These are phyloP conservation scores for Platysternon megacephalum DNA, from an alignment of 2,113 vertebrate genomes.

Conservation along the genomic window DNA sequence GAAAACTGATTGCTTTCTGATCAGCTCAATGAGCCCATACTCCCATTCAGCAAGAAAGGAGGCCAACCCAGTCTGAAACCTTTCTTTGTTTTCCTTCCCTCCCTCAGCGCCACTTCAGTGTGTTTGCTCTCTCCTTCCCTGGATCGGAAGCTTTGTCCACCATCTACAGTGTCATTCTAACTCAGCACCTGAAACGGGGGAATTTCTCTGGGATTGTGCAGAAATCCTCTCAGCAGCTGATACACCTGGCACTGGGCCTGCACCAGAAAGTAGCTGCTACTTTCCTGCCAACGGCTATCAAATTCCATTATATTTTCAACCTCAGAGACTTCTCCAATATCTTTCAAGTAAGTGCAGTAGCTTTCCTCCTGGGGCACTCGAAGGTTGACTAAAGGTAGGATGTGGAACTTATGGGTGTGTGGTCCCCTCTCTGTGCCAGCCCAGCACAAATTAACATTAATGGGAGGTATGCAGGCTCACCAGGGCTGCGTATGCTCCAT, in stretches of 20 bases:
- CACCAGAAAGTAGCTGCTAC: conserved; percentile 85
- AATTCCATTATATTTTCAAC: conserved; percentile 98
- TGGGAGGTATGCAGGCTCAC: background rate
- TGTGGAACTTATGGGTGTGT: background rate
- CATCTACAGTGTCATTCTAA: conserved; percentile 92
- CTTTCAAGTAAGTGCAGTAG: conserved; percentile 87
- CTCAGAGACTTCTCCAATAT: conserved; percentile 95
- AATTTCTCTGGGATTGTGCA: conserved; percentile 82
- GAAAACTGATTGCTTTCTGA: background rate
- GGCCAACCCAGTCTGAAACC: background rate
- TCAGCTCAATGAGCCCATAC: background rate
- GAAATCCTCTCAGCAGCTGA: conserved; percentile 80
- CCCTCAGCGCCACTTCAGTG: conserved; percentile 91
- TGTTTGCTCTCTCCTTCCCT: conserved; percentile 90
- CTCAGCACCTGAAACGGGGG: conserved; percentile 82
- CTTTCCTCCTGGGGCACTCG: background rate
- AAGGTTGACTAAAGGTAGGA: accelerated
- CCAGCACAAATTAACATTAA: background rate
- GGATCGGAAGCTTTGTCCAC: conserved; percentile 87
- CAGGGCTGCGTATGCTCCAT: background rate
- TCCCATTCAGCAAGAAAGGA: background rate
- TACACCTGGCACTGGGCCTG: conserved; percentile 85
- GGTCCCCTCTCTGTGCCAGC: background rate
- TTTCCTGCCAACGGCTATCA: conserved; percentile 93
- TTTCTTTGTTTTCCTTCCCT: background rate